Evolutionary conservation across 2,113 vertebrate genomes (phyloP).

Genomic region (Pedionomus torquatus): DNA sequence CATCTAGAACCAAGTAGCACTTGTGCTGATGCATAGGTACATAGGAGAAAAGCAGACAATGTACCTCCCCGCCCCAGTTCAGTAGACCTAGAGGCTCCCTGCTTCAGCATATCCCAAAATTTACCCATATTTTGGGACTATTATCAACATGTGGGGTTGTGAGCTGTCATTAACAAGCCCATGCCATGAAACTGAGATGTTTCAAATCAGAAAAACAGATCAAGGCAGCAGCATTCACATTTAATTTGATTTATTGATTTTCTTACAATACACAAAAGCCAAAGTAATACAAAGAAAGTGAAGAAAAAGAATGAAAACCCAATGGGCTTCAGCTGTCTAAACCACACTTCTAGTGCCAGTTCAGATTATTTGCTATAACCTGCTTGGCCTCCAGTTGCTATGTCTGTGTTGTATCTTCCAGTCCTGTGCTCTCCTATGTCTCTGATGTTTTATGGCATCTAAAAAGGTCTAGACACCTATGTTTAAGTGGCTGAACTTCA

Average conservation of each 20-base stretch:
- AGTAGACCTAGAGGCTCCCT: neutral
- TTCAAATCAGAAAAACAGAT: neutral
- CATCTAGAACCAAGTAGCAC: neutral
- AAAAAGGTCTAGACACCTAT: neutral
- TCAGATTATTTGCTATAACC: neutral
- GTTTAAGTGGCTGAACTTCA: neutral
- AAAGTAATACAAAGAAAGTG: neutral
- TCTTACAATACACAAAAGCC: neutral
- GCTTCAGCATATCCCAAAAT: neutral
- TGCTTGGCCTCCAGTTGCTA: neutral
- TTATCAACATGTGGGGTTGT: accelerated
- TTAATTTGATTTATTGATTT: neutral
- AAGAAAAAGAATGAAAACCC: neutral
- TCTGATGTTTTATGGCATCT: neutral
- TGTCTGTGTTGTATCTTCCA: neutral
- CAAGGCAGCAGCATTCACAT: neutral
- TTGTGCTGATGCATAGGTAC: neutral
- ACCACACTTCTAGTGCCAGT: neutral
- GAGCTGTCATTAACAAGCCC: neutral
- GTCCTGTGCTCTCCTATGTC: neutral
- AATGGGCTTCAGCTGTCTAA: neutral
- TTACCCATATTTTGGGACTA: neutral
- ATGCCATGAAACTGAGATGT: neutral
- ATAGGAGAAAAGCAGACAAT: neutral
- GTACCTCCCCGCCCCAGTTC: neutral